A percentile compares a stretch with the other conserved stretches of the same genome.
phyloP scores from a whole-genome alignment of 2,797 vertebrate species.

The Tachyglossus aculeatus region DNA sequence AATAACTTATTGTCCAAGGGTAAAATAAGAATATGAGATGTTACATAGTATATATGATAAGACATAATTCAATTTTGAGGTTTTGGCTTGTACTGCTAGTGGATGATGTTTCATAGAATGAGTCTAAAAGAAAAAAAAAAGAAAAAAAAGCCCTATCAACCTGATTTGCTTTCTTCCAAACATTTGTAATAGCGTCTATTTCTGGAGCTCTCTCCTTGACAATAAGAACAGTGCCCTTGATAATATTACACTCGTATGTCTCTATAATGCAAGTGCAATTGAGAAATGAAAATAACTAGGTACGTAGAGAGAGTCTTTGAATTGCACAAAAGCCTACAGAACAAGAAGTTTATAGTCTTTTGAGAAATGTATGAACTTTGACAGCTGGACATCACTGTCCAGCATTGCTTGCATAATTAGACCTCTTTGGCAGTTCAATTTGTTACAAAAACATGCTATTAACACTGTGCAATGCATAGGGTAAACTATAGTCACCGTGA shows the following conservation, averaged over 20 bases:
- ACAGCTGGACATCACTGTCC: neutral
- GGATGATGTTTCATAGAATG: constrained; percentile 37
- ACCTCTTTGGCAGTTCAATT: neutral
- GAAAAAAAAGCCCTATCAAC: neutral
- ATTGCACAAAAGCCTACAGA: constrained; percentile 10
- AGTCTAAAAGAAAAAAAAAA: constrained; percentile 22
- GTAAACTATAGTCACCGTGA: neutral
- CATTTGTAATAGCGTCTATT: constrained; percentile 36
- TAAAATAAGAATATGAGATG: constrained; percentile 26
- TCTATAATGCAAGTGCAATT: constrained; percentile 36
- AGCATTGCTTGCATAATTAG: neutral
- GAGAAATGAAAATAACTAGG: constrained; percentile 55
- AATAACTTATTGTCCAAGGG: constrained; percentile 14
- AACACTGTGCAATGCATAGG: neutral
- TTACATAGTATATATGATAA: neutral
- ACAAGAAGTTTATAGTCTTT: constrained; percentile 5
- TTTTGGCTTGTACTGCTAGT: constrained; percentile 10
- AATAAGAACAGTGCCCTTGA: neutral
- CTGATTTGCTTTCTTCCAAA: constrained; percentile 50
- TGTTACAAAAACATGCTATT: neutral
- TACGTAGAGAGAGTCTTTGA: constrained; percentile 34
- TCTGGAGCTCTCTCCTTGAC: constrained; percentile 46
- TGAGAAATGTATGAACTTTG: constrained; percentile 20
- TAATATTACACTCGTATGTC: constrained; percentile 21
- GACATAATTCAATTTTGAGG: constrained; percentile 24